Base-by-base conservation (phyloP, 2,113 vertebrate species). In the Passer montanus region DNA sequence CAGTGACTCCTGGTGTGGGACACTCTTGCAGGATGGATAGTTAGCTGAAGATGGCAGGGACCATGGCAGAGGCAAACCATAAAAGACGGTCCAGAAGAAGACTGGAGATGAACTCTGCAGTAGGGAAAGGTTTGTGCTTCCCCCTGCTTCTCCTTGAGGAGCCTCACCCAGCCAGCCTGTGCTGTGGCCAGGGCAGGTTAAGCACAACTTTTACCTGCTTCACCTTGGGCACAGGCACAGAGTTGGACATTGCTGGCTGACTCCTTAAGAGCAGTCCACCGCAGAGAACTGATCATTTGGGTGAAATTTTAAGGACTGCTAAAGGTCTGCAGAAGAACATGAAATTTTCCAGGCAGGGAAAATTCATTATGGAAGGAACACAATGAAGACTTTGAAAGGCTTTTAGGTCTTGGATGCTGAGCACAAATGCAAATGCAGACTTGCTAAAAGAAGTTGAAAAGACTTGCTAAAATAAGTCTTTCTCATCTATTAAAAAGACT, bases 11-110 rank as follows among this genome's bases (percentile, higher is more conserved):
- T 16, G 31, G 26, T 0, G 0, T 10, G 30, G 50, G 33, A 28
- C 1, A 5, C 24, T 27, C 17, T 23, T 0, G 0, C 3, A 0
- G 7, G 37, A 30, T 24, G 23, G 9, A 30, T 28, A 66, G 23
- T 41, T n/a, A 46, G 50, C 35, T 86, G 63, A 76, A 55, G 55
- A 53, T 6, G 53, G 41, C 46, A 90, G 53, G 22, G 35, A 66
- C 49, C 35, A 19, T 4, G 33, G 31, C 50, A 82, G 67, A 60
- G 24, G 37, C 64, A 73, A 62, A 47, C 10, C 28, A 7, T 4
- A 41, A 27, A 58, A 62, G 18, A 14, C 0, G 0, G 4, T 62
- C 11, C 21, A 30, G 50, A 76, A n/a, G 67, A 74, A 55, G 10
- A 35, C 11, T n/a, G 62, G 49, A 44, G 28, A 58, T 22, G 11